phyloP scores from a whole-genome alignment of 2,888 invertebrate genomes.

The Choristoneura rosaceana region DNA sequence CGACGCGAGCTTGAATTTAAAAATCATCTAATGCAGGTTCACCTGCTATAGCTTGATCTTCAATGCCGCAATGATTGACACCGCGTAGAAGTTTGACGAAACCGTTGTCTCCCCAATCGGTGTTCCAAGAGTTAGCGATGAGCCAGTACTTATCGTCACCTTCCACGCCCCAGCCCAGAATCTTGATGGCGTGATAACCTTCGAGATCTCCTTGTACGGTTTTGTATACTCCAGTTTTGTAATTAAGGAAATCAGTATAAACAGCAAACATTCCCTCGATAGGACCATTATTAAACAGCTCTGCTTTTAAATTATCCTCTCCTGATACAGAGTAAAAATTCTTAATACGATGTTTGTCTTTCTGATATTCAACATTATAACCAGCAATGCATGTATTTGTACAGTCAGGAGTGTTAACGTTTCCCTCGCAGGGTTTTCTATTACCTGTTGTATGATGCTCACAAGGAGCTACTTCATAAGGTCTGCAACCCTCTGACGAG shows the following conservation, averaged over 20 bases:
- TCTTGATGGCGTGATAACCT: slow-evolving; percentile 95
- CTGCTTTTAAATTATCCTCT: slow-evolving; percentile 90
- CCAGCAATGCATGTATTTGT: slow-evolving; percentile 87
- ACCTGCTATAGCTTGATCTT: slow-evolving; percentile 88
- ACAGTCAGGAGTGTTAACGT: slow-evolving; percentile 92
- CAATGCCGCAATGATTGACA: slow-evolving; percentile 90
- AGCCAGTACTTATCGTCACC: slow-evolving; percentile 93
- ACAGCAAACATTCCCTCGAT: slow-evolving; percentile 95
- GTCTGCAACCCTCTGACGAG: slow-evolving; percentile 92
- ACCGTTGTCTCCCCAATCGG: slow-evolving; percentile 95
- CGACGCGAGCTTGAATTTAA: background rate
- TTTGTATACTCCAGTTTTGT: slow-evolving; percentile 90
- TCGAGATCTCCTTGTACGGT: slow-evolving; percentile 89
- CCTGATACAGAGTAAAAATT: slow-evolving; percentile 90
- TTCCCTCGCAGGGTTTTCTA: slow-evolving; percentile 88
- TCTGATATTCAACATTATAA: slow-evolving; percentile 88
- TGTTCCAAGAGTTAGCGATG: slow-evolving; percentile 97
- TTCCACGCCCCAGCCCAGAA: slow-evolving; percentile 95
- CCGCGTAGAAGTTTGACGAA: slow-evolving; percentile 95
- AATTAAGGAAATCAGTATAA: slow-evolving; percentile 92
- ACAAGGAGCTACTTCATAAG: slow-evolving; percentile 94
- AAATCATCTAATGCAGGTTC: slow-evolving; percentile 75
- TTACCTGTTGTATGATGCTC: slow-evolving; percentile 95
- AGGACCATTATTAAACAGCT: slow-evolving; percentile 95
- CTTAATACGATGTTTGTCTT: slow-evolving; percentile 92